These are phyloP conservation scores for Mnemiopsis leidyi DNA, from an alignment of 37 sponge, comb jelly and placozoan genomes.

Conservation along the genomic window DNA sequence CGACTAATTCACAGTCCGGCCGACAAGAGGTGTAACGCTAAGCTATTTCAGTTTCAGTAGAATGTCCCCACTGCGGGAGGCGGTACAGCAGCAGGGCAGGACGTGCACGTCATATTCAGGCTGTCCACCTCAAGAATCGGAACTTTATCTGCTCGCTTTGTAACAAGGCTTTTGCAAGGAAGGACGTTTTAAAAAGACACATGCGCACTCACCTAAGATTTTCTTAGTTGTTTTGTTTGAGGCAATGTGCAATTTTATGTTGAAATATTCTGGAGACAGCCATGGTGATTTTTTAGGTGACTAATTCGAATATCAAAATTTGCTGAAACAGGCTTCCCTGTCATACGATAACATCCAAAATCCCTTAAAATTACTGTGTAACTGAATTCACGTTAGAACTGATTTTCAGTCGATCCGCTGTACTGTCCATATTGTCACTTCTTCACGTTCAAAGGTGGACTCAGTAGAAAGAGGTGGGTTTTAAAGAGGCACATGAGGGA, in stretches of 20 bases:
- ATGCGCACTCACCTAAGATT: neutral
- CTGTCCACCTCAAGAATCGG: neutral
- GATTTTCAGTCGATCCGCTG: neutral
- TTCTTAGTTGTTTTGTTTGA: too few relatives aligned
- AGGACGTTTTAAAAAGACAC: neutral
- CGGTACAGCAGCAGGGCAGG: neutral
- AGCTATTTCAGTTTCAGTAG: constrained; percentile 28
- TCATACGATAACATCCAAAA: too few relatives aligned
- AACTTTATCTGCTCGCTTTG: neutral
- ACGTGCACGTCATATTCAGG: neutral
- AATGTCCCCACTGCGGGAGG: neutral
- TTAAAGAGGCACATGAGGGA: constrained; percentile 50
- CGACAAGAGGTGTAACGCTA: neutral
- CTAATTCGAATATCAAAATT: too few relatives aligned
- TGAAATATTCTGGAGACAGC: too few relatives aligned
- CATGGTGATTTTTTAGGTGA: too few relatives aligned
- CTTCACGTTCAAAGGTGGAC: neutral
- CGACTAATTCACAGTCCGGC: neutral
- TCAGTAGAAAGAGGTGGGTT: constrained; percentile 3
- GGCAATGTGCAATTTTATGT: too few relatives aligned
- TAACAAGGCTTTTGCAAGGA: constrained; percentile 23
- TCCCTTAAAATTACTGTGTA: too few relatives aligned
- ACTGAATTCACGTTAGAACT: too few relatives aligned
- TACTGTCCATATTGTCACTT: constrained; percentile 37
- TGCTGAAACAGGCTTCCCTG: too few relatives aligned